Conservation (phyloP, 2,113 vertebrate species). For the Turdus rufiventris region DNA sequence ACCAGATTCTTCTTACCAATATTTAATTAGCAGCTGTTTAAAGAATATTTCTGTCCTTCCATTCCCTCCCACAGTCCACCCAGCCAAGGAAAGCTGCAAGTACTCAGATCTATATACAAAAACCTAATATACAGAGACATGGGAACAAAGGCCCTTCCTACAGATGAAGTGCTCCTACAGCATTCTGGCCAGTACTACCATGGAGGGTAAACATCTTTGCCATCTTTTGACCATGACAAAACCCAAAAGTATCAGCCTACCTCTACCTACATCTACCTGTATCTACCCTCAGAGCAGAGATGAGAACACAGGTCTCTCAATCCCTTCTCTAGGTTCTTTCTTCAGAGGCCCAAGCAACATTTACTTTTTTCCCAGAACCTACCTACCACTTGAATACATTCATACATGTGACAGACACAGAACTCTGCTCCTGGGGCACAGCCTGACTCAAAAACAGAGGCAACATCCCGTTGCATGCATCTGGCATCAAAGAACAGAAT, state of each 20-base stretch:
- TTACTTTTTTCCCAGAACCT: background rate
- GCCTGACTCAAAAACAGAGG: background rate
- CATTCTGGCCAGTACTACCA: background rate
- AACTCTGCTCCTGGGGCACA: background rate
- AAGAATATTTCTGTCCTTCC: background rate
- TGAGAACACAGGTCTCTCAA: background rate
- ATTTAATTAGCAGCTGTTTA: background rate
- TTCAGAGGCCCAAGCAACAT: background rate
- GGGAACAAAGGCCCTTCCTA: background rate
- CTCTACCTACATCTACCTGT: background rate
- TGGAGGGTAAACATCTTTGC: background rate
- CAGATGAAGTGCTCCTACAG: background rate
- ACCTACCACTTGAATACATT: background rate
- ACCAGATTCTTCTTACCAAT: background rate
- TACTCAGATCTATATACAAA: background rate
- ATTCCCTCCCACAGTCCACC: background rate
- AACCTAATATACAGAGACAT: background rate
- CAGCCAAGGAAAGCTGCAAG: background rate
- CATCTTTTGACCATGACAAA: background rate
- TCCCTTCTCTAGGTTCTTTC: background rate
- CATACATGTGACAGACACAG: fast-evolving
- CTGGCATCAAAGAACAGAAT: background rate
- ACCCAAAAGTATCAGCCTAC: background rate
- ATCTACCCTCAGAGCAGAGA: background rate
- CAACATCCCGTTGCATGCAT: background rate